Evolutionary conservation across 1,140 invertebrate genomes (phyloP), one percentile per base, ranked within the genome.

Genomic region (Zaprionus tsacasi): DNA sequence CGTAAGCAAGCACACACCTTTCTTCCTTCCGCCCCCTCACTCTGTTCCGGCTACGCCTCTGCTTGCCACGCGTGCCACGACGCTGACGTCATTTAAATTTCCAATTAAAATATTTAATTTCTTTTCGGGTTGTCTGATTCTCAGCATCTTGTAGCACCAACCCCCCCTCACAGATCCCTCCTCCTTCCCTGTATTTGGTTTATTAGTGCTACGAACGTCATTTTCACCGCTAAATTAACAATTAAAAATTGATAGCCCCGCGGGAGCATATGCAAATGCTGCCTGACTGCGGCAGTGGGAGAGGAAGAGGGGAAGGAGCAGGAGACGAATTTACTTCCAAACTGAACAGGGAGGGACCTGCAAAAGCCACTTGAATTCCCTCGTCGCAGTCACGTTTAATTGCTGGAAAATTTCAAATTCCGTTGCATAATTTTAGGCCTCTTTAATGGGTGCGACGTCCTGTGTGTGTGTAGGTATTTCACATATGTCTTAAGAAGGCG

Each of bases 91-190:
- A 81, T 85, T 89, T 81, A 78, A 89, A 90, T 89, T 89, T 89
- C 86, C 86, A 89, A 89, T 89, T 89, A 89, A 89, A 89, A 89
- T 89, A 89, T 89, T 89, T 89, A 89, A 89, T 89, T 89, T 90
- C 81, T 77, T 89, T 83, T 71, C 71, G 75, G 78, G 71, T 83
- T 88, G 81, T 89, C 78, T 85, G 81, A 89, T 89, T 79, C 60
- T 56, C 60, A 58, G 52, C 61, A 71, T 71, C 61, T 71, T 71
- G 68, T 12, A 36, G 35, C 21, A 43, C 21, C 21, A 21, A 21
- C 21, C 21, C 21, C 21, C 2, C 21, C 21, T n/a, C 21, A 21
- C 21, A 21, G 21, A 21, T 40, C 21, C 27, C 50, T 30, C 6
- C 2, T 55, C 25, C 6, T 40, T n/a, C 27, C 45, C 17, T 17